These are phyloP conservation scores for Cryptus armator DNA, from an alignment of 2,888 invertebrate species.

Conservation along the genomic window DNA sequence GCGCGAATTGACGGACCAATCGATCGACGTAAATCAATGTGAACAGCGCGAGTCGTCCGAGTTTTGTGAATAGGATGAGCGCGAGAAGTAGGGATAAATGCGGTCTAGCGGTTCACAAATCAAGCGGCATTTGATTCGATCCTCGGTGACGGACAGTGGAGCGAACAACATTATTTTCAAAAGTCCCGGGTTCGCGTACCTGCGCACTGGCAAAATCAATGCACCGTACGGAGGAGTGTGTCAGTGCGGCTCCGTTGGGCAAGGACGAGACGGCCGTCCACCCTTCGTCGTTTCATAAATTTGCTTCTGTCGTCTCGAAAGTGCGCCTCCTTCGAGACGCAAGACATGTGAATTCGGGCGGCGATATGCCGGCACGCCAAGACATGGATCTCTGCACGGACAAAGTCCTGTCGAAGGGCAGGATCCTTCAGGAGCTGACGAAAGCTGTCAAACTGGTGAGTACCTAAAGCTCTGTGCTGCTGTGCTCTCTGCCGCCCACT, in stretches of 20 bases:
- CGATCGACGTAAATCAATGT: not conserved
- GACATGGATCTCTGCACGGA: constrained; percentile 84
- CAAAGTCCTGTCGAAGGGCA: constrained; percentile 83
- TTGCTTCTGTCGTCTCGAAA: constrained; percentile 51
- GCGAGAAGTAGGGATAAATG: too few relatives aligned
- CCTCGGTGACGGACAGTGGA: not conserved
- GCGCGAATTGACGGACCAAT: constrained; percentile 2
- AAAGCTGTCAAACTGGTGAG: constrained; percentile 85
- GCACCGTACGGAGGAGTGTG: constrained; percentile 68
- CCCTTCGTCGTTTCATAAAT: constrained; percentile 45
- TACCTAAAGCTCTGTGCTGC: constrained; percentile 44
- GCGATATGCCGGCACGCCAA: constrained; percentile 81
- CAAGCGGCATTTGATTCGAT: too few relatives aligned
- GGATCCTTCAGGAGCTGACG: constrained; percentile 83
- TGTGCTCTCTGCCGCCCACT: not conserved
- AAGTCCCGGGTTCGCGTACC: constrained; percentile 70
- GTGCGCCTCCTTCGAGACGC: constrained; percentile 56
- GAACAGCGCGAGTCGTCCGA: not conserved
- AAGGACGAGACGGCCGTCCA: constrained; percentile 56
- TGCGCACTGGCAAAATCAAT: constrained; percentile 83
- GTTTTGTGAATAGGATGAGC: too few relatives aligned
- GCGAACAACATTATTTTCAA: constrained; percentile 43
- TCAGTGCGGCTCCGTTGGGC: constrained; percentile 65
- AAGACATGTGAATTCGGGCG: constrained; percentile 75
- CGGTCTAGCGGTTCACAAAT: too few relatives aligned